Percentiles rank a stretch among this genome's conserved stretches.
These are phyloP conservation scores for Campoplex capitator DNA, from an alignment of 2,888 invertebrate genomes.

Conservation along the genomic window DNA sequence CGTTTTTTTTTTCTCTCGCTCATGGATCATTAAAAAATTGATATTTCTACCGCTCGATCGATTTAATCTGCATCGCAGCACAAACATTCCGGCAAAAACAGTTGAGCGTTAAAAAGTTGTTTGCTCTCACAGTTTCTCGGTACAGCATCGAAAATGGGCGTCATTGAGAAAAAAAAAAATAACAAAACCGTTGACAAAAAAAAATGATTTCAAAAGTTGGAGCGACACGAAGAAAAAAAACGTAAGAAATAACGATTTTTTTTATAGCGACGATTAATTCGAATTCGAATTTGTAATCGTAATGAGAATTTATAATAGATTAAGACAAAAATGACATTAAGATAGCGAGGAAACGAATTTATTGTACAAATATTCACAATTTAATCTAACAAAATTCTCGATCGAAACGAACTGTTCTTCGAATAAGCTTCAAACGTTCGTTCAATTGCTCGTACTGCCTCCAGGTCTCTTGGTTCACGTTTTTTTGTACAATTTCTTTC, in stretches of 20 bases:
- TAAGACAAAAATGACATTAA: neutral
- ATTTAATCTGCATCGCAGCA: slow-evolving; percentile 8
- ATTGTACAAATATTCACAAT: neutral
- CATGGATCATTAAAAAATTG: slow-evolving; percentile 61
- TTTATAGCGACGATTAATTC: neutral
- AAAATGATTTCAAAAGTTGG: neutral
- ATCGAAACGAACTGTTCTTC: neutral
- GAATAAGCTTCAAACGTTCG: slow-evolving; percentile 10
- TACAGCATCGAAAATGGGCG: neutral
- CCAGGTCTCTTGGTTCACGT: slow-evolving; percentile 46
- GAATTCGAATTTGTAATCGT: neutral
- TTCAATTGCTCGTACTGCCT: slow-evolving; percentile 29
- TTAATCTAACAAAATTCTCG: neutral
- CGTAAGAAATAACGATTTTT: neutral
- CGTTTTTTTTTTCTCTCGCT: slow-evolving; percentile 6
- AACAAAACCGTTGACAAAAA: neutral
- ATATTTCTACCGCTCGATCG: slow-evolving; percentile 37
- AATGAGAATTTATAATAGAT: neutral
- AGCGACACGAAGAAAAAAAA: neutral
- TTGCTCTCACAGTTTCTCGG: neutral
- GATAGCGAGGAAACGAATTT: neutral
- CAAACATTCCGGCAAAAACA: neutral
- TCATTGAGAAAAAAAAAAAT: neutral
- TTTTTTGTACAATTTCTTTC: slow-evolving; percentile 4
- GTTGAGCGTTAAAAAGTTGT: neutral